These are phyloP conservation scores for Plectus sambesii DNA, from an alignment of 1,140 invertebrate genomes.

Conservation along the genomic window DNA sequence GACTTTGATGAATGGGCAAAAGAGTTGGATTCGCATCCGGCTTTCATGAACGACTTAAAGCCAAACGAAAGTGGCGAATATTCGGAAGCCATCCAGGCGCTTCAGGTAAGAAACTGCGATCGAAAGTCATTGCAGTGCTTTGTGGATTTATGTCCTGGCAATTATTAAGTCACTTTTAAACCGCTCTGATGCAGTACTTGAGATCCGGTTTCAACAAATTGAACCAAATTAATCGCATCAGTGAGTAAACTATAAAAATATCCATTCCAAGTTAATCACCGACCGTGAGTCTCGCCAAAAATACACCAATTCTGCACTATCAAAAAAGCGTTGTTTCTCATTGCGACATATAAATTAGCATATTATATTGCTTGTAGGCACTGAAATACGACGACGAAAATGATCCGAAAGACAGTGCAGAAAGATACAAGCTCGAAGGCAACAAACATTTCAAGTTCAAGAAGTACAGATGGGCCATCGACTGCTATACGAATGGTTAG, in stretches of 20 bases:
- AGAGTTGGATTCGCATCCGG: slow-evolving; percentile 87
- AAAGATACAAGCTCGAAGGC: slow-evolving; percentile 86
- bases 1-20: slow-evolving; percentile 55
- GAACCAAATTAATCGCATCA: too few species aligned
- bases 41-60: slow-evolving; percentile 65
- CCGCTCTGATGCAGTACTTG: too few species aligned
- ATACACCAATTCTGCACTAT: too few species aligned
- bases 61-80: slow-evolving; percentile 57
- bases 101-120: slow-evolving; percentile 50
- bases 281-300: too few species aligned
- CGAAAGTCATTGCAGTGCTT: slow-evolving; percentile 5
- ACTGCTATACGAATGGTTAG: slow-evolving; percentile 69
- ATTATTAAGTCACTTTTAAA: not conserved
- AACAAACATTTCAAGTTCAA: slow-evolving; percentile 90
- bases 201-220: too few species aligned
- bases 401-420: slow-evolving; percentile 51
- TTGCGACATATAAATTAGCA: too few species aligned
- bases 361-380: slow-evolving; percentile 23
- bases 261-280: too few species aligned
- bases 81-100: slow-evolving; percentile 63
- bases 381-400: slow-evolving; percentile 36
- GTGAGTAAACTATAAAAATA: too few species aligned
- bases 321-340: too few species aligned
- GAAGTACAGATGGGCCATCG: slow-evolving; percentile 77
- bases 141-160: not conserved